phyloP scores from a whole-genome alignment of 2,888 invertebrate species.

The Andrena bucephala region DNA sequence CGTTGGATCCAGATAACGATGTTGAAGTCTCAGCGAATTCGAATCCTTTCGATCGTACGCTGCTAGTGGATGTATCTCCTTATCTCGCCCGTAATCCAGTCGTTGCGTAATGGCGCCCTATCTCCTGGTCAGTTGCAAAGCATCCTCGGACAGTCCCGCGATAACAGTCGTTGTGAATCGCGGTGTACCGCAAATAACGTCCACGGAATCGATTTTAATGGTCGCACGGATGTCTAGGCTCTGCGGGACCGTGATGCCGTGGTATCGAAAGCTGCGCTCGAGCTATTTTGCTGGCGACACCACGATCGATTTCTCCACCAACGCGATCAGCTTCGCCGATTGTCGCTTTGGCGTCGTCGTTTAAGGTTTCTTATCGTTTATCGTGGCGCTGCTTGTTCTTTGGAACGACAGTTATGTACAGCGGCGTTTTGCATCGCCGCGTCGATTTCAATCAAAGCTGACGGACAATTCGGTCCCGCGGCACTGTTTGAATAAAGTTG shows the following conservation, averaged over 20 bases:
- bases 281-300: not conserved
- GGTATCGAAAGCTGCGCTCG: slow-evolving; percentile 14
- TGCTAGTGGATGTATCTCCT: not conserved
- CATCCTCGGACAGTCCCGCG: slow-evolving; percentile 11
- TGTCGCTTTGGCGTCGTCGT: not conserved
- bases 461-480: slow-evolving; percentile 1
- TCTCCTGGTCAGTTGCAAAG: slow-evolving; percentile 21
- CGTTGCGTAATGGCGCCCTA: slow-evolving; percentile 15
- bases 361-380: not conserved
- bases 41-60: not conserved
- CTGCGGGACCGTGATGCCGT: slow-evolving; percentile 17
- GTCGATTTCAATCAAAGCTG: slow-evolving; percentile 5
- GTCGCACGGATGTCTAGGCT: slow-evolving; percentile 17
- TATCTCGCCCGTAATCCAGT: slow-evolving; percentile 33
- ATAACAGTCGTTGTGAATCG: slow-evolving; percentile 39
- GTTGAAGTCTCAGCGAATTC: slow-evolving; percentile 6
- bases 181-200: slow-evolving; percentile 38
- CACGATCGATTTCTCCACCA: not conserved
- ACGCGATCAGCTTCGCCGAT: slow-evolving; percentile 22
- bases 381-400: not conserved
- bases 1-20: not conserved
- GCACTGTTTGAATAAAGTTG: not conserved
- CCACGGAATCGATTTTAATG: slow-evolving; percentile 51
- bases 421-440: not conserved
- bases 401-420: not conserved